Evolutionary conservation across 2,113 vertebrate genomes (phyloP).

Genomic region (Hippolais icterina): DNA sequence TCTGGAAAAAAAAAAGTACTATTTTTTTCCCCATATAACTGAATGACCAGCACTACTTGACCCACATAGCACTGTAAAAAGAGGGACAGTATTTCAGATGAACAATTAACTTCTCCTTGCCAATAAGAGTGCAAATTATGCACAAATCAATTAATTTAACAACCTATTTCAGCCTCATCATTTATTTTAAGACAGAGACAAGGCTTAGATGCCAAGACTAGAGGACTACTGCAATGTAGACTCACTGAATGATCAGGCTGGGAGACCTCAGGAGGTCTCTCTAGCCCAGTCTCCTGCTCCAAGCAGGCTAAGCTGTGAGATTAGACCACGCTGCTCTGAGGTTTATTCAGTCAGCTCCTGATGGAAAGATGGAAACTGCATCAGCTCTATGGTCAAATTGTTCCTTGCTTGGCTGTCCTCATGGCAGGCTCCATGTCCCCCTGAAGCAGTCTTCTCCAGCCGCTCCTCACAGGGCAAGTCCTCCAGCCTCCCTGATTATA

Average conservation of each 20-base stretch:
- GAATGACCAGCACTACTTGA: background rate
- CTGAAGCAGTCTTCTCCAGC: background rate
- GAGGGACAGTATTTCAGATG: background rate
- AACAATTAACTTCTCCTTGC: background rate
- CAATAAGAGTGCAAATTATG: background rate
- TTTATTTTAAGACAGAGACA: background rate
- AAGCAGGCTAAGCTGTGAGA: background rate
- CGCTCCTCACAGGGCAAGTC: background rate
- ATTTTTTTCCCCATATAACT: background rate
- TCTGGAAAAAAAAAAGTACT: background rate
- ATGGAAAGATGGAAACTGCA: background rate
- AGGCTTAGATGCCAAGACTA: background rate
- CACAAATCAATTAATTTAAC: background rate
- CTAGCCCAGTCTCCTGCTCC: background rate
- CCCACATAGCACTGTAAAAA: background rate
- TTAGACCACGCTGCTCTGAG: background rate
- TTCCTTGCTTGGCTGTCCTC: background rate
- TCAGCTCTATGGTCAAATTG: background rate
- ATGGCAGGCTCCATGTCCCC: background rate
- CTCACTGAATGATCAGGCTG: background rate
- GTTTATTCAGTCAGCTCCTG: background rate
- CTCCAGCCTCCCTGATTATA: background rate
- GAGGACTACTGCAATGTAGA: background rate
- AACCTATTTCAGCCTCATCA: background rate
- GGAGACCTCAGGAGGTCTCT: background rate